Evolutionary conservation across 2,888 invertebrate genomes (phyloP), one percentile per base, ranked within the genome.

Genomic region (Luperina testacea): DNA sequence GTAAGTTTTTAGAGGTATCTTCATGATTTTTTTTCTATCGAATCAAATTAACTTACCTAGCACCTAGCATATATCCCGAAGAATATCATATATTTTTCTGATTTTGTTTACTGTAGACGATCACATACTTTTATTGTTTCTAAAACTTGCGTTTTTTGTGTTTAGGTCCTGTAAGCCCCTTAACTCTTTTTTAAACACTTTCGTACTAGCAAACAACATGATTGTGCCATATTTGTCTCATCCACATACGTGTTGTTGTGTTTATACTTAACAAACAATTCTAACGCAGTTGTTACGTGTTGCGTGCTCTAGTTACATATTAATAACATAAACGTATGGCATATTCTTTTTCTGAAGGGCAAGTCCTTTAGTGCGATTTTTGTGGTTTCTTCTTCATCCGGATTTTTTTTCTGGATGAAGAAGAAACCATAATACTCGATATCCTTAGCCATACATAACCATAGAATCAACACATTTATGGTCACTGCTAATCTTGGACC

Each of bases 291-390:
- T 69, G 53, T 72, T 72, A 57, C 61, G 65, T 48, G 7, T 70
- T 24, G 2, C 7, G 7, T 70, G 81, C 11, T 48, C 72, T 75
- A 72, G 45, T 74, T 75, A n/a, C 72, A 83, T 69, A 38, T 48
- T 53, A 48, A 71, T 59, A 27, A 45, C n/a, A 17, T 48, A 38
- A 48, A 65, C 38, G 15, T 20, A 76, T 53, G 27, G 9, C 11
- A n/a, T 17, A n/a, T 53, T 65, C 17, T 32, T 64, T 64, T 51
- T 65, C 24, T 61, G 20, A 27, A 15, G 15, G 20, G 24, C 20
- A 38, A 32, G 4, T 17, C 4, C 32, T 63, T 9, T 8, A 32
- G 32, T 61, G 2, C 27, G 13, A 61, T 17, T 27, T n/a, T n/a
- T n/a, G n/a, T n/a, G n/a, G n/a, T 27, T 61, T 27, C 17, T 8